Evolutionary conservation across 1,140 invertebrate species (phyloP), one percentile per base, ranked within the genome.

Genomic region (Neodiprion fabricii): DNA sequence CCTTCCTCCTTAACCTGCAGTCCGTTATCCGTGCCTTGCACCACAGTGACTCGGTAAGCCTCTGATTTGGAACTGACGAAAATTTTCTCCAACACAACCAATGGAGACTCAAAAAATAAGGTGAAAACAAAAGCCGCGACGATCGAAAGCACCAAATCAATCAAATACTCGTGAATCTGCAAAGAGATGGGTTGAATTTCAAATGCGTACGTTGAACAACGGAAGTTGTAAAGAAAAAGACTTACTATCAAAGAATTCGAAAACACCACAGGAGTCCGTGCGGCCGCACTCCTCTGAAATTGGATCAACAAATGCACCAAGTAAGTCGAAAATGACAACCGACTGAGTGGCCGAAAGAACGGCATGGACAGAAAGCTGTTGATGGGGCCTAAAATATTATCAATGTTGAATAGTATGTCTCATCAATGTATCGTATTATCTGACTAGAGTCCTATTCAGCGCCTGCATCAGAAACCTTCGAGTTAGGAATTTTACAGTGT

Each of bases 321-420:
- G 79, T 92, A 93, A 23, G 90, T 86, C 69, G 86, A 85, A 79
- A 91, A 93, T 7, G 91, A 90, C 17, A 93, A 80, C 68, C 90
- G 83, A 61, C 89, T 89, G 0, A 93, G 78, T 0, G 91, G 90
- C 47, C 89, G 81, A 50, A 91, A 90, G 0, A 84, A 79, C 48
- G 85, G 86, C 86, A 89, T 90, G 0, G 91, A 91, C 50, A 93
- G 81, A 65, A 93, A 82, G 5, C 71, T 81, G 74, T 91, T 89
- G 4, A 93, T 82, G 3, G 84, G 77, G 72, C 90, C 91, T 90
- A 76, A 67, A 79, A 80, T 48, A 1, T 53, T 21, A 21, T 21
- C 17, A 21, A 21, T 21, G 17, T 21, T 21, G 17, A 21, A 21
- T 21, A 21, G 17, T 21, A 21, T 21, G 23, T 21, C n/a, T 11